Base-by-base conservation (phyloP, 1,140 invertebrate genomes). In the Apis cerana region DNA sequence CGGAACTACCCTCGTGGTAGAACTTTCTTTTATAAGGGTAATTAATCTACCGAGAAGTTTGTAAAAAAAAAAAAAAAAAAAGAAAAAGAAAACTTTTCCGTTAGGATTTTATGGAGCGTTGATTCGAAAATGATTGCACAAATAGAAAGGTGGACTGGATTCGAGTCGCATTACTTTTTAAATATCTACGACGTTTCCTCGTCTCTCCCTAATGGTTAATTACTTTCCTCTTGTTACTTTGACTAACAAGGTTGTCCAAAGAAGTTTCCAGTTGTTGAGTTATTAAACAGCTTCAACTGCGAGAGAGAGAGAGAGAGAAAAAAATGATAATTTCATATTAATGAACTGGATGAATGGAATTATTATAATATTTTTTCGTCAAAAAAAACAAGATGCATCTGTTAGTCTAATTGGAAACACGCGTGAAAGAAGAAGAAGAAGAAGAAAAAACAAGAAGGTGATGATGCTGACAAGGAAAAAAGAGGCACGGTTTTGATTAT, bases 21-120 rank as follows among this genome's bases (percentile, higher is more conserved):
- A 68, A 23, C 50, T 67, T 72, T 10, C 48, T 80, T 52, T 52
- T 21, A 27, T 15, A 21, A 21, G 79, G 12, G 17, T 75, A 67
- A 81, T 81, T 81, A 81, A 81, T 75, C 62, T 65, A 13, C 33
- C 21, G 71, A 71, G 71, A 81, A 23, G 21, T 75, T 12, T 11
- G 33, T 33, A 13, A 75, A 68, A 58, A n/a, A 43, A 43, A 7
- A 43, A 7, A 43, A 43, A 43, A 43, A 7, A 7, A 43, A 7
- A 43, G 4, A 43, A 43, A 43, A 59, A 43, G 33, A 43, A 43
- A 43, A 4, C 33, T 43, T 43, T 56, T 65, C 59, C 62, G 52
- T 75, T 61, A n/a, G 9, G 10, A 19, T 68, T 33, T 23, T 23
- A n/a, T 7, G 2, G 50, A 69, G 27, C 59, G 78, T 74, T 65